Conservation (phyloP, 1,140 invertebrate genomes). For the Drosophila littoralis region DNA sequence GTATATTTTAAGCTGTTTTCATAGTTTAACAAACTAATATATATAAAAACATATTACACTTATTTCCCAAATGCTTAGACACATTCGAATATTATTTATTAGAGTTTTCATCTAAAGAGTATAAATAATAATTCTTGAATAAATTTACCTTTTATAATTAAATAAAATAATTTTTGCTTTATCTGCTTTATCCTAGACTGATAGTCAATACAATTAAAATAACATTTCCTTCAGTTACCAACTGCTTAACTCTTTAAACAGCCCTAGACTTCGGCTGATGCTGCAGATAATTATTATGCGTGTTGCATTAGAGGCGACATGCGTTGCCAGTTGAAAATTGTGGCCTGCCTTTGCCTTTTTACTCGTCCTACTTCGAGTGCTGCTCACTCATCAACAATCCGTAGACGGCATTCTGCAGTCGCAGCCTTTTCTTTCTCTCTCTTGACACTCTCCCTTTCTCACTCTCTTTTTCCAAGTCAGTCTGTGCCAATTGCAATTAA, state of each 20-base stretch:
- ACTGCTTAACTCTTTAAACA: neutral
- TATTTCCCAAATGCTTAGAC: too few species aligned
- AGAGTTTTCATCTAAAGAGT: too few species aligned
- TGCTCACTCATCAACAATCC: conserved; percentile 5
- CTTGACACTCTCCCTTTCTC: neutral
- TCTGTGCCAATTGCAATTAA: conserved; percentile 72
- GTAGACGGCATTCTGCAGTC: neutral
- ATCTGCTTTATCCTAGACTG: too few species aligned
- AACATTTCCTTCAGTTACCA: neutral
- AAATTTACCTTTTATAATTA: too few species aligned
- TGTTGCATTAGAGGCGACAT: conserved; percentile 64
- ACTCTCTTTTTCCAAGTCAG: neutral
- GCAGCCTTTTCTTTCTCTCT: neutral
- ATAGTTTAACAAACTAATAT: too few species aligned
- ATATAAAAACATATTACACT: too few species aligned
- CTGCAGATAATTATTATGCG: conserved; percentile 75
- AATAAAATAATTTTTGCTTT: too few species aligned
- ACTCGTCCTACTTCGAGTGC: neutral
- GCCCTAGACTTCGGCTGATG: conserved; percentile 46
- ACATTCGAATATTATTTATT: too few species aligned
- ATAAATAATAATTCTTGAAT: too few species aligned
- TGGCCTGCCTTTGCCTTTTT: conserved; percentile 1
- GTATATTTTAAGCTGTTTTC: too few species aligned
- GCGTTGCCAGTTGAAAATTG: conserved; percentile 21
- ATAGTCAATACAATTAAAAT: too few species aligned